These are phyloP conservation scores for Ophioninae sp. DNA, from an alignment of 2,888 invertebrate genomes.

Conservation along the genomic window DNA sequence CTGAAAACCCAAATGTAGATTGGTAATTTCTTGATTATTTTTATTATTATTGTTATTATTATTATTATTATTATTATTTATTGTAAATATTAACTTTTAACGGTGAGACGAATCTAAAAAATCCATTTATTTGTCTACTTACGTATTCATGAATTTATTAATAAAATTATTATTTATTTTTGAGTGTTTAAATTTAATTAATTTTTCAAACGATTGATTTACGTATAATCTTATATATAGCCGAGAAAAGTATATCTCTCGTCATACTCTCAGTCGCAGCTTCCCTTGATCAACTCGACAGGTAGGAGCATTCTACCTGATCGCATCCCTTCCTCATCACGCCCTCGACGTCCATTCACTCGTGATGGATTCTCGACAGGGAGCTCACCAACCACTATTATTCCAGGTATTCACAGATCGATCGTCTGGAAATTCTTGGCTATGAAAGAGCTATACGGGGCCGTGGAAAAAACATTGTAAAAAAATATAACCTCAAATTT, in stretches of 20 bases:
- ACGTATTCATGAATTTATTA: background rate
- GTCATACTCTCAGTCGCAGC: background rate
- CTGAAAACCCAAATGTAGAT: too few species aligned
- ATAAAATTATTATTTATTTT: too few species aligned
- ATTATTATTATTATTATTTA: too few species aligned
- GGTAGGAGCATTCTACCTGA: conserved; percentile 22
- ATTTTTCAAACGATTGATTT: background rate
- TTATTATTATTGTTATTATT: too few species aligned
- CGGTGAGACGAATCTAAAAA: too few species aligned
- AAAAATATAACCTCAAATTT: conserved; percentile 24
- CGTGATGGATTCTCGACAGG: background rate
- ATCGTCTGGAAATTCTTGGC: conserved; percentile 37
- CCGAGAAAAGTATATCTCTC: conserved; percentile 39
- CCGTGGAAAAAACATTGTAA: background rate
- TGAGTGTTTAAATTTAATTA: background rate
- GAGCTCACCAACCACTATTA: conserved; percentile 30
- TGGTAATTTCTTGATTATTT: too few species aligned
- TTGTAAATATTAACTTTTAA: too few species aligned
- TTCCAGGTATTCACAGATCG: conserved; percentile 29
- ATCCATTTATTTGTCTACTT: background rate
- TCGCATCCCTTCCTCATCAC: conserved; percentile 22
- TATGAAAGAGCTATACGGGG: background rate
- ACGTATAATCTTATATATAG: background rate
- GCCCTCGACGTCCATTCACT: conserved; percentile 27
- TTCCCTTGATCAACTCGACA: background rate